Conservation (phyloP, 2,888 invertebrate species). For the Lochmaea capreae region DNA sequence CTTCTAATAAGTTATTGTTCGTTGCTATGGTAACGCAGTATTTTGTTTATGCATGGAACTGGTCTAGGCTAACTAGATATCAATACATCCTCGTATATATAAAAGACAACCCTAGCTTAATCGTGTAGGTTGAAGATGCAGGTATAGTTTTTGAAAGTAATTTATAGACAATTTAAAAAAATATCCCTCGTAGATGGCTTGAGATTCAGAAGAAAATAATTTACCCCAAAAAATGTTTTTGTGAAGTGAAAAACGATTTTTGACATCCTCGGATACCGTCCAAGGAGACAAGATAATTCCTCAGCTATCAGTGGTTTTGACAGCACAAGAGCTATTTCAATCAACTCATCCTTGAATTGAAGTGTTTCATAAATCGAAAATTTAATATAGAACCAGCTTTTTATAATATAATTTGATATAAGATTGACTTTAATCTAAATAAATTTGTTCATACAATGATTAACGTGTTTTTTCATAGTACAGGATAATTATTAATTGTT, state of each 20-base stretch:
- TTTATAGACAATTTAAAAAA: too few relatives aligned
- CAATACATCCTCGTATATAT: too few relatives aligned
- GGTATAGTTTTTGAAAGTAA: too few relatives aligned
- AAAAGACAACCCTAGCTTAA: neutral
- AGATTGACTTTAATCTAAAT: too few relatives aligned
- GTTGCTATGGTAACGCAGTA: too few relatives aligned
- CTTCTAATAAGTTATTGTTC: too few relatives aligned
- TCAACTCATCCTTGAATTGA: conserved; percentile 10
- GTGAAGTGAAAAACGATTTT: conserved; percentile 6
- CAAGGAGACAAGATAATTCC: conserved; percentile 18
- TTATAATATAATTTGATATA: neutral
- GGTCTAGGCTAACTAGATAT: too few relatives aligned
- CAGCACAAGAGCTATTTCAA: conserved; percentile 13
- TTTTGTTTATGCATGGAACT: too few relatives aligned
- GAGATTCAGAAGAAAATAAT: neutral
- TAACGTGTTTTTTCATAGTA: neutral
- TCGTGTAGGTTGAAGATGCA: too few relatives aligned
- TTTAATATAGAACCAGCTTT: neutral
- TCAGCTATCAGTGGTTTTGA: conserved; percentile 13
- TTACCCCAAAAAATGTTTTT: conserved; percentile 12
- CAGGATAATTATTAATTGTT: too few relatives aligned
- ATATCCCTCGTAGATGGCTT: neutral
- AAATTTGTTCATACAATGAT: neutral
- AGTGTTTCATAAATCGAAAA: conserved; percentile 13
- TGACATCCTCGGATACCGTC: neutral